Percentiles rank a stretch among this genome's conserved stretches.
Conservation (phyloP, 2,113 vertebrate species). For the Barbus barbus region DNA sequence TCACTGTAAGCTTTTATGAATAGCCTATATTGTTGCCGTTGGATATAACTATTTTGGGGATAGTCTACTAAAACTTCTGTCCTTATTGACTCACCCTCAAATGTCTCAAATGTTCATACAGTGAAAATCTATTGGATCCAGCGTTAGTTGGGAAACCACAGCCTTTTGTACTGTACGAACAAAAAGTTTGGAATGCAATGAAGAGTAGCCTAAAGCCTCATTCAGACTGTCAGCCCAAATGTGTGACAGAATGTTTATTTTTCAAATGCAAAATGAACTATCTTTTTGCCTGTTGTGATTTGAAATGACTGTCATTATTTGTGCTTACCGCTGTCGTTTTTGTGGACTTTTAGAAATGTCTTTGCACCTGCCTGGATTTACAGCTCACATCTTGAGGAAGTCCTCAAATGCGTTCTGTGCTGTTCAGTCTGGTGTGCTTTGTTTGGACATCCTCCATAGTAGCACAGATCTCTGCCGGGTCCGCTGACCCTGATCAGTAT, state of each 20-base stretch:
- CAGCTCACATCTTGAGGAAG: background rate
- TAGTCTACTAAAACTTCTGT: background rate
- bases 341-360: constrained; percentile 1
- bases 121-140: background rate
- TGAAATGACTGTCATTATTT: background rate
- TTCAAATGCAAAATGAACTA: background rate
- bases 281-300: background rate
- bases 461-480: constrained; percentile 3
- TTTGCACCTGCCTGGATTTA: background rate
- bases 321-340: background rate
- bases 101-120: background rate
- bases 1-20: background rate
- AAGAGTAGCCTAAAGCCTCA: background rate
- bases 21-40: background rate
- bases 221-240: no score
- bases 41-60: background rate
- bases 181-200: background rate
- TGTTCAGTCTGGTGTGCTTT: constrained; percentile 2
- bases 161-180: background rate
- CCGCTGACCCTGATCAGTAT: constrained; percentile 2
- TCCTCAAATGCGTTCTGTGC: background rate
- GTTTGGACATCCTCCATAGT: constrained; percentile 9
- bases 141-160: background rate
- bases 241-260: background rate
- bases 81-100: no score